Evolutionary conservation across 2,797 vertebrate genomes (phyloP).

Genomic region (Meda fulgida): DNA sequence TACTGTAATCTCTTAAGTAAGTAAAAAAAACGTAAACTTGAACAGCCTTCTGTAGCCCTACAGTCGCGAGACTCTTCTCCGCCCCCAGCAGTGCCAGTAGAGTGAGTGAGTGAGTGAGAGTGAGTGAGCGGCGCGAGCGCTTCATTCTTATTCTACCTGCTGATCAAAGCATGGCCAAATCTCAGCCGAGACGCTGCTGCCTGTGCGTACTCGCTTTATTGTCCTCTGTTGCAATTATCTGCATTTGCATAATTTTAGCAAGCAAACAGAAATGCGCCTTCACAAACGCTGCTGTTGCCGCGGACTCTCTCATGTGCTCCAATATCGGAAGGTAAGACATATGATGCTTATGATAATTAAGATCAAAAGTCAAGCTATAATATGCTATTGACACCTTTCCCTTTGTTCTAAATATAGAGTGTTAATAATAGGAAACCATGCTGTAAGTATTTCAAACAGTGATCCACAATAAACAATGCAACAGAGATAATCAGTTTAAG

Average conservation of each 20-base stretch:
- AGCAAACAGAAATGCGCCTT: constrained; percentile 55
- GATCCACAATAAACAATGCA: not conserved
- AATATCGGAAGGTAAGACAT: constrained; percentile 72
- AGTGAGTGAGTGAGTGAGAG: no score
- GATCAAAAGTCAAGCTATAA: not conserved
- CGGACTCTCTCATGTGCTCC: constrained; percentile 75
- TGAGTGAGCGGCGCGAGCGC: not conserved
- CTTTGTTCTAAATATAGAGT: not conserved
- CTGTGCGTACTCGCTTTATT: constrained; percentile 46
- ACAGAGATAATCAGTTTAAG: constrained; percentile 72
- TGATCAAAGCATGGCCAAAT: constrained; percentile 64
- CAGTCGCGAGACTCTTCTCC: not conserved
- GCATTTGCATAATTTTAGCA: constrained; percentile 53
- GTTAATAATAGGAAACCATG: not conserved
- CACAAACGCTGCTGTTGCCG: constrained; percentile 71
- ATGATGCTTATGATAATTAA: no score
- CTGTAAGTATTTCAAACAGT: not conserved
- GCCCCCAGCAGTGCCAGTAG: not conserved
- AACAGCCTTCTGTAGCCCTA: not conserved
- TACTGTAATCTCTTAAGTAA: not conserved
- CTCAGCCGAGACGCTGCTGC: constrained; percentile 61
- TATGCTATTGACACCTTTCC: no score
- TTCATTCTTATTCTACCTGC: constrained; percentile 1
- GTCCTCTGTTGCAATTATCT: constrained; percentile 49
- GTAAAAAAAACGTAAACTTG: no score